Evolutionary conservation across 2,797 vertebrate species (phyloP), one percentile per base, ranked within the genome.

Genomic region (Pelobates cultripes): DNA sequence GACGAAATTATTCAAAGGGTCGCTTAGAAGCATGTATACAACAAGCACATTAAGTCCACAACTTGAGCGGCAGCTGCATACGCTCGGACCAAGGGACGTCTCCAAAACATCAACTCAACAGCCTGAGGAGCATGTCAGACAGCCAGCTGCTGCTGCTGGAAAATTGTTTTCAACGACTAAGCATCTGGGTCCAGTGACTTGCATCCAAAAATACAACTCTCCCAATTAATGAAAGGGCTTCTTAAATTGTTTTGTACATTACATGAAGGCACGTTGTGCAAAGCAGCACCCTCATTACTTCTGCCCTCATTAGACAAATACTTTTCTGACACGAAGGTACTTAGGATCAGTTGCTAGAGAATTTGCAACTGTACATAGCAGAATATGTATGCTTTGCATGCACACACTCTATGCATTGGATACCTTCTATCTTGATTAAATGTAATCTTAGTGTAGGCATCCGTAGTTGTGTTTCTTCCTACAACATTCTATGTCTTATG

Each of bases 91-190:
- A 70, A 82, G 84, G 80, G 85, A 86, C 84, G 87, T 64, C 84
- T 88, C 83, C 47, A 86, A 79, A 86, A 76, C 84, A 85, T 83
- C 81, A 86, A 81, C 83, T 85, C 73, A 86, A 86, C 75, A 67
- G 88, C 88, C 86, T 41, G 84, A 88, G 84, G 86, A 89, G 77
- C 72, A 85, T 88, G 87, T 88, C 86, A 89, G 85, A 73, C 28
- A 87, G 81, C 79, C 89, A 91, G 89, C 87, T 90, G 89, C 89
- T 89, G 75, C 86, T 86, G 13, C 75, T 72, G 67, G 84, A 88
- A 88, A 87, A 86, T 72, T 67, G 67, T 86, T 84, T 87, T 87
- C 86, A 85, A 85, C 79, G 75, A 84, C 79, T 77, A 84, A 0
- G 78, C 89, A 90, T 87, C 88, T 91, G 87, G 71, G 86, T 85